Conservation (phyloP, 2,888 invertebrate species). For the Aethes cnicana region DNA sequence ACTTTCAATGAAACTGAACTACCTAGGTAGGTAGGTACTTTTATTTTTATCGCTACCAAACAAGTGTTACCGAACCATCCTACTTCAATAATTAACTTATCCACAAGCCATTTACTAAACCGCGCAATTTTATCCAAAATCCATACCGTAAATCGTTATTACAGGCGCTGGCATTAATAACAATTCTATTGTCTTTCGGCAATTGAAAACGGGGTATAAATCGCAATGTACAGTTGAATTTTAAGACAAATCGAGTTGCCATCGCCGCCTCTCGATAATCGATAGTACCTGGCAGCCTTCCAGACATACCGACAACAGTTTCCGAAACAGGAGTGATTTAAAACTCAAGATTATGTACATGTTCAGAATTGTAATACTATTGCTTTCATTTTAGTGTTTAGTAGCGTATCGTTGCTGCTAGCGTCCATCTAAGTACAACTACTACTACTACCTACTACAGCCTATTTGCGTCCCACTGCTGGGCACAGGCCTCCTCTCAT, state of each 20-base stretch:
- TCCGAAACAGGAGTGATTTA: slow-evolving; percentile 30
- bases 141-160: background rate
- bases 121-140: background rate
- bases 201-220: slow-evolving; percentile 24
- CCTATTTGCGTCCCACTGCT: too few relatives aligned
- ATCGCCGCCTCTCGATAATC: slow-evolving; percentile 25
- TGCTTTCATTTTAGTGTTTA: background rate
- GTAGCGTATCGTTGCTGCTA: background rate
- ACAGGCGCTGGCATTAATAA: slow-evolving; percentile 4
- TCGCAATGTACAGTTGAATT: slow-evolving; percentile 27
- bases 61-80: too few relatives aligned
- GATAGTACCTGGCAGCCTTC: slow-evolving; percentile 27
- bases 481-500: too few relatives aligned
- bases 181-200: slow-evolving; percentile 17
- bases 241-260: slow-evolving; percentile 28
- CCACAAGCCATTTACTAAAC: background rate
- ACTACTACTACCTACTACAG: too few relatives aligned
- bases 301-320: slow-evolving; percentile 30
- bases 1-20: too few relatives aligned
- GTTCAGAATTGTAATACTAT: slow-evolving; percentile 12
- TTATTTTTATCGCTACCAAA: too few relatives aligned
- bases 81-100: too few relatives aligned
- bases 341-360: slow-evolving; percentile 24
- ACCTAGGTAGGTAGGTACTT: too few relatives aligned
- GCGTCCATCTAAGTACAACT: too few relatives aligned